These are phyloP conservation scores for Exocentrus adspersus DNA, from an alignment of 2,888 invertebrate species.

Conservation along the genomic window DNA sequence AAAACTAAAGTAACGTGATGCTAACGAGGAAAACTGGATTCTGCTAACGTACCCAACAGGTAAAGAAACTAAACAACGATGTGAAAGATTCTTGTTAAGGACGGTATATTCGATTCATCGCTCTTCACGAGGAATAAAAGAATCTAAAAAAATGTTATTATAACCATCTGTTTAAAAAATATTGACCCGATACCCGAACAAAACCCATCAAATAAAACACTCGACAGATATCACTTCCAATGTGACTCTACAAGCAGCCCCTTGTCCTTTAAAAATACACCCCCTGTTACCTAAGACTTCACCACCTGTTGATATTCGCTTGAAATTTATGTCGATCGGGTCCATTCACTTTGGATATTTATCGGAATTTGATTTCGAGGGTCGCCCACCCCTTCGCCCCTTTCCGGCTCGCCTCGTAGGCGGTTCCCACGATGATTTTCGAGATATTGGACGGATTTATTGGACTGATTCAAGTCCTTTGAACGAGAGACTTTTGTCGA, in stretches of 20 bases:
- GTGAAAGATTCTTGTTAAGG: too few species aligned
- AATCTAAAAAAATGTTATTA: too few species aligned
- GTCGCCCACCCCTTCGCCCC: conserved; percentile 35
- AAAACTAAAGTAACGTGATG: too few species aligned
- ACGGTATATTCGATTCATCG: too few species aligned
- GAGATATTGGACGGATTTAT: conserved; percentile 34
- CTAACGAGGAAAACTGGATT: too few species aligned
- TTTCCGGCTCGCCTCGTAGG: conserved; percentile 33
- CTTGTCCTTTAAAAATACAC: conserved; percentile 35
- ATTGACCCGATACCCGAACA: too few species aligned
- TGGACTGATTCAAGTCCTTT: conserved; percentile 24
- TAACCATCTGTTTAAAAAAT: too few species aligned
- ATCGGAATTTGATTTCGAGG: conserved; percentile 50
- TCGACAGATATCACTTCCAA: conserved; percentile 24
- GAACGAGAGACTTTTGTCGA: conserved; percentile 20
- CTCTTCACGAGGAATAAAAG: too few species aligned
- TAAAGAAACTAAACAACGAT: too few species aligned
- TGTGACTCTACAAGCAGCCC: conserved; percentile 42
- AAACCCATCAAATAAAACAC: too few species aligned
- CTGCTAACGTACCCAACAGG: too few species aligned
- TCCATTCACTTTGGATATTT: conserved; percentile 50
- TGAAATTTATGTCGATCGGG: conserved; percentile 50
- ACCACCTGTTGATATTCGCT: conserved; percentile 50
- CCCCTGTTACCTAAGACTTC: conserved; percentile 46
- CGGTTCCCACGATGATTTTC: conserved; percentile 46